Percentiles rank a stretch among this genome's conserved stretches.
phyloP scores from a whole-genome alignment of 2,797 vertebrate species.

The Halcyon smyrnensis region DNA sequence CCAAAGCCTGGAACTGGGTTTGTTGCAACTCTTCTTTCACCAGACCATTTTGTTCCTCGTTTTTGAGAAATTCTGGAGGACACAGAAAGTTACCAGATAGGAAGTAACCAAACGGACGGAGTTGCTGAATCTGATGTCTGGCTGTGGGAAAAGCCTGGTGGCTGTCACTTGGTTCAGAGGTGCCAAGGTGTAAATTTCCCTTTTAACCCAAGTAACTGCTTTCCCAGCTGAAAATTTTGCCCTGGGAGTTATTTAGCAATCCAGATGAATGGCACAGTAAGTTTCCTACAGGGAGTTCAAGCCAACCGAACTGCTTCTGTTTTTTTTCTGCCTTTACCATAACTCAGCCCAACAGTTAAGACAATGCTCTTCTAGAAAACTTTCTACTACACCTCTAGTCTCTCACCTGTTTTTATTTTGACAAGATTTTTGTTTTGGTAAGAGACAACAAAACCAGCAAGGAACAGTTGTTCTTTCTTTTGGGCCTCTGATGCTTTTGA shows the following conservation, averaged over 20 bases:
- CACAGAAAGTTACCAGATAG: not conserved
- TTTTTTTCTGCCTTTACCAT: not conserved
- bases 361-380: not conserved
- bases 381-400: not conserved
- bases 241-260: conserved; percentile 2
- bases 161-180: not conserved
- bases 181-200: not conserved
- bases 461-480: not conserved
- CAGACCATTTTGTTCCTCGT: not conserved
- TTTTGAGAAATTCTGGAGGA: conserved; percentile 28
- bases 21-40: not conserved
- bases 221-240: not conserved
- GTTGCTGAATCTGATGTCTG: not conserved
- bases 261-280: not conserved
- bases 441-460: not conserved
- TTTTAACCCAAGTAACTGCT: not conserved
- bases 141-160: not conserved
- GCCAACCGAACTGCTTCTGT: not conserved
- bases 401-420: not conserved
- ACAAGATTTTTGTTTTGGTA: not conserved
- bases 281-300: not conserved
- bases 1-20: not conserved
- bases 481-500: not conserved
- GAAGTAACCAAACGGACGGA: not conserved
- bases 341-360: not conserved